These are phyloP conservation scores for Tachina lurida DNA, from an alignment of 2,888 invertebrate genomes.

Conservation along the genomic window DNA sequence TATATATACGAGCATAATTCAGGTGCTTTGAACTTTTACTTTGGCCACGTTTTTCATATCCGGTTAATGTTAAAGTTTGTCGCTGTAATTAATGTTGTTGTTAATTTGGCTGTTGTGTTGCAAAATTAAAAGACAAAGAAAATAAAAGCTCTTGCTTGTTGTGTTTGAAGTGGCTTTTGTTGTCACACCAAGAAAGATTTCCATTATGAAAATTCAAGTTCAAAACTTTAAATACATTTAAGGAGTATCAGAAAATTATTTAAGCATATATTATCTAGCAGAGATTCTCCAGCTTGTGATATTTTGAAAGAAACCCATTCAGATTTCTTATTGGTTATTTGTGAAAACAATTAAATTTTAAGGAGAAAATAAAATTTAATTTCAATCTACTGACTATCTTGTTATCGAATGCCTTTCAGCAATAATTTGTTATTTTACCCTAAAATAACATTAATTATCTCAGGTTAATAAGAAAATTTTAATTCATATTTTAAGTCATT, in stretches of 20 bases:
- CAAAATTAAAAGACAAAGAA: slow-evolving; percentile 11
- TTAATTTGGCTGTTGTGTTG: not conserved
- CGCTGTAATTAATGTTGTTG: slow-evolving; percentile 31
- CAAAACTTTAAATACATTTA: slow-evolving; percentile 11
- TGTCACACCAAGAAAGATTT: slow-evolving; percentile 1
- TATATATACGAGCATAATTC: slow-evolving; percentile 4
- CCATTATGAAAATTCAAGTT: not conserved
- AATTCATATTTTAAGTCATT: slow-evolving; percentile 4
- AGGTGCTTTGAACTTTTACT: slow-evolving; percentile 30
- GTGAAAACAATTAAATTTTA: not conserved
- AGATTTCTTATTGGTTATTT: not conserved
- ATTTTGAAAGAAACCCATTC: not conserved
- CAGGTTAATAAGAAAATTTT: not conserved
- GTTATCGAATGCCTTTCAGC: not conserved
- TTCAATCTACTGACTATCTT: slow-evolving; percentile 6
- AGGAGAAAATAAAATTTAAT: not conserved
- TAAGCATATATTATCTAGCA: not conserved
- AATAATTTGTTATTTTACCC: not conserved
- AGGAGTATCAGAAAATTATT: not conserved
- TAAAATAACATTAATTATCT: not conserved
- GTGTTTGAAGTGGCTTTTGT: slow-evolving; percentile 22
- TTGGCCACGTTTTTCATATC: slow-evolving; percentile 44
- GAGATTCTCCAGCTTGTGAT: not conserved
- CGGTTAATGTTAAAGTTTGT: slow-evolving; percentile 34
- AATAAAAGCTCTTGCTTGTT: slow-evolving; percentile 24